Base-by-base conservation (phyloP, 1,140 invertebrate genomes). In the Zaprionus taronus region DNA sequence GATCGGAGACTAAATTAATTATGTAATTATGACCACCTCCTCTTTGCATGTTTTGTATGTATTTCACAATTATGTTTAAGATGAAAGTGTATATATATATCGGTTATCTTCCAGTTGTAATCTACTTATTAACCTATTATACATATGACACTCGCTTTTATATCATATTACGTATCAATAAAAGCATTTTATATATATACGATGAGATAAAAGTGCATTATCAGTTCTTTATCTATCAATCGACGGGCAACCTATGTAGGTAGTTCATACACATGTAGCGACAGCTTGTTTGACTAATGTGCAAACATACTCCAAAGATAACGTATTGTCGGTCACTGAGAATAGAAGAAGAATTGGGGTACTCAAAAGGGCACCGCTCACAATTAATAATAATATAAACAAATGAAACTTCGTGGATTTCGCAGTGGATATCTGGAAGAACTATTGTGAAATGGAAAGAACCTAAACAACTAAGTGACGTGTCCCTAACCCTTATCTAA, bases 101-200 rank as follows among this genome's bases (percentile, higher is more conserved):
- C 72, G 67, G 65, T 65, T 24, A 67, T 80, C 80, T 87, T 86
- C 83, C 83, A 86, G 79, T 86, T 86, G 71, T 82, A 82, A 67
- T 67, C 53, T 57, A 34, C 31, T 34, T 34, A 55, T 51, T 31
- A 20, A 44, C 47, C 51, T 79, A 65, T 62, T 64, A 83, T 34
- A 49, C 36, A 65, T 26, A 55, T 14, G 60, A 69, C 31, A 71
- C 34, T 64, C 51, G 73, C 78, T 87, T 89, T 85, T 81, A 75
- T 83, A 87, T 34, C 31, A 55, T 75, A 72, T 70, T 65, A 83
- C 65, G 44, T 53, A 71, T 76, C 17, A 44, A 75, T 28, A 41
- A 28, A 26, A 51, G 44, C 44, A 28, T 64, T 64, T 34, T 24
- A 49, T 22, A 49, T 15, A 49, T 51, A 15, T 51, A 41, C 17